Evolutionary conservation across 2,113 vertebrate genomes (phyloP), one percentile per base, ranked within the genome.

Genomic region (Acanthochromis polyacanthus): DNA sequence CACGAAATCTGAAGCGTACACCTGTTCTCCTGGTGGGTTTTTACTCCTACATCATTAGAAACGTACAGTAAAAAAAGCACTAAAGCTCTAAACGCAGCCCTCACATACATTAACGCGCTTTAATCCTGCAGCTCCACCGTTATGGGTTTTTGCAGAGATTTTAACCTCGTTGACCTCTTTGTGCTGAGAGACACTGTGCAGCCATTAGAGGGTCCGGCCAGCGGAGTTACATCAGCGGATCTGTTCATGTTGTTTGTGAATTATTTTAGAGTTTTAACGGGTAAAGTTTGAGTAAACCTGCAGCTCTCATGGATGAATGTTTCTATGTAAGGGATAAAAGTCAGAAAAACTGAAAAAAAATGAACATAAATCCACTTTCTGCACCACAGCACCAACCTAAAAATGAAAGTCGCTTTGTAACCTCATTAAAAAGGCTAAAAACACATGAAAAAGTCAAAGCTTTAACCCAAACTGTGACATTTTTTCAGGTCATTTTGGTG

Each of bases 61-160:
- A 16, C 63, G 55, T 30, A 28, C 53, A 65, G 56, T 53, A 40
- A 67, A 75, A 3, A 15, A 11, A 56, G 53, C 23, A 12, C 22
- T 32, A 46, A 61, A 43, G 56, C 50, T 20, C 63, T 52, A 74
- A 66, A 77, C 48, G 36, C 12, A 60, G 40, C 7, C 0, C 3
- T 25, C 25, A 62, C 76, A 67, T 58, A 80, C 79, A 88, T 83
- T 48, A 82, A 58, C 46, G 23, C 80, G 48, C 40, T 48, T 9
- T 88, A 90, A 90, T 86, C 81, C 77, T 58, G 81, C 62, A 61
- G 75, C 69, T 51, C 68, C 28, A 0, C 82, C 62, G n/a, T 77
- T 75, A 71, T 16, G 45, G 62, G 58, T 25, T 32, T 55, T 66
- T 6, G 38, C 30, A 12, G 76, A 55, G 30, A 79, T 78, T 83